These are phyloP conservation scores for Orthosia gothica DNA, from an alignment of 2,888 invertebrate genomes.

Conservation along the genomic window DNA sequence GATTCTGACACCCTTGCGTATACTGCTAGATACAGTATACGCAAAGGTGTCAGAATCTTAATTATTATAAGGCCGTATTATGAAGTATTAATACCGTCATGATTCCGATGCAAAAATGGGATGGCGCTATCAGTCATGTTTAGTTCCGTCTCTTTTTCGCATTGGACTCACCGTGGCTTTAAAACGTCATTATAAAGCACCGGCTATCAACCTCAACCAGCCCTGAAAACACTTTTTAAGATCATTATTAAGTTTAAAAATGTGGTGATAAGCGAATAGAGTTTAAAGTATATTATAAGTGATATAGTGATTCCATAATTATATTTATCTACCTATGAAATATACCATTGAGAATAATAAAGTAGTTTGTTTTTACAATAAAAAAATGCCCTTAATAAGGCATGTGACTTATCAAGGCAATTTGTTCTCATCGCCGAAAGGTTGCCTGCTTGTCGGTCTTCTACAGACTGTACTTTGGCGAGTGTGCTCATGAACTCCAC, in stretches of 20 bases:
- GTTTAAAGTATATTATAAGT: constrained; percentile 18
- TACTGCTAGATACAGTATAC: too few relatives aligned
- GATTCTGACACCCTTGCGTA: background rate
- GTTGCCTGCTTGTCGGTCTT: too few relatives aligned
- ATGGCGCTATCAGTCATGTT: background rate
- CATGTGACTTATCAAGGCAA: too few relatives aligned
- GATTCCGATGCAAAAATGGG: background rate
- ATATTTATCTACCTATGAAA: constrained; percentile 39
- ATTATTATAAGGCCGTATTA: background rate
- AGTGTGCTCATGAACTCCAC: too few relatives aligned
- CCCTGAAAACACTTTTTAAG: background rate
- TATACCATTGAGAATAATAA: constrained; percentile 31
- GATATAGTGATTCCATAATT: constrained; percentile 45
- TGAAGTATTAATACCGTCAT: background rate
- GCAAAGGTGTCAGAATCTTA: too few relatives aligned
- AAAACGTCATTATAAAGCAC: background rate
- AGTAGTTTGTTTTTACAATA: constrained; percentile 27
- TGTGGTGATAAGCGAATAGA: constrained; percentile 34
- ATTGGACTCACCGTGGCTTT: background rate
- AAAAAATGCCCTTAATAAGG: background rate
- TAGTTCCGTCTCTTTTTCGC: background rate
- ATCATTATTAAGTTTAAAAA: constrained; percentile 6
- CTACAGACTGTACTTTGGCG: too few relatives aligned
- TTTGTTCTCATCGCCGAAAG: too few relatives aligned
- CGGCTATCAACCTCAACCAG: background rate